Base-by-base conservation (phyloP, 2,888 invertebrate species). In the Hoplodrina blanda region DNA sequence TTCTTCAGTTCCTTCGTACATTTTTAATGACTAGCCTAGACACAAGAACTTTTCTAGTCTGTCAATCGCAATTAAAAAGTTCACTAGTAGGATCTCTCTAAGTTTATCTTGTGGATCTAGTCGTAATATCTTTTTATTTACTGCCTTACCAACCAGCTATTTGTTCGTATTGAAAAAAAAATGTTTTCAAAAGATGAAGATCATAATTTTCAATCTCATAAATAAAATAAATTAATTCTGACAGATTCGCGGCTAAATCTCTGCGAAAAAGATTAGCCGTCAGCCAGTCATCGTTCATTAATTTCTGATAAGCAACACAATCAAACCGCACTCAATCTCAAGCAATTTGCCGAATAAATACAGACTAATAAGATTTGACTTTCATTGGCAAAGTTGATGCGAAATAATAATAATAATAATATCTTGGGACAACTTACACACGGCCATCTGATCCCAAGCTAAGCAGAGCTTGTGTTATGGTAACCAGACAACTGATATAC, bases 331-430 rank as follows among this genome's bases (percentile, higher is more conserved):
- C 62, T 80, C 75, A 67, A 57, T 67, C 55, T 61, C 52, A 13
- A 61, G 53, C 60, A 74, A 68, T 80, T 63, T 68, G 20, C 30
- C 53, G 30, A 80, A 75, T 74, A 76, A 74, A 67, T 68, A 79
- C 67, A 44, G 68, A 54, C 37, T 76, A 80, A 79, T 74, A 63
- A n/a, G 68, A 67, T 56, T 61, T 67, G 75, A 80, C 68, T 80
- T 80, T 80, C 53, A 76, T 54, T 68, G 25, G 46, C 49, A 11
- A 67, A 80, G 49, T 68, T 67, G 41, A 62, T 57, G 68, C 50
- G 50, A 64, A 67, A n/a, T n/a, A n/a, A n/a, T n/a, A n/a, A n/a
- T n/a, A n/a, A n/a, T n/a, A n/a, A n/a, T n/a, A n/a, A n/a, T n/a
- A n/a, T n/a, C n/a, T n/a, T n/a, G n/a, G n/a, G n/a, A n/a, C n/a